phyloP scores from a whole-genome alignment of 2,797 vertebrate genomes.

The Forpus xanthops region DNA sequence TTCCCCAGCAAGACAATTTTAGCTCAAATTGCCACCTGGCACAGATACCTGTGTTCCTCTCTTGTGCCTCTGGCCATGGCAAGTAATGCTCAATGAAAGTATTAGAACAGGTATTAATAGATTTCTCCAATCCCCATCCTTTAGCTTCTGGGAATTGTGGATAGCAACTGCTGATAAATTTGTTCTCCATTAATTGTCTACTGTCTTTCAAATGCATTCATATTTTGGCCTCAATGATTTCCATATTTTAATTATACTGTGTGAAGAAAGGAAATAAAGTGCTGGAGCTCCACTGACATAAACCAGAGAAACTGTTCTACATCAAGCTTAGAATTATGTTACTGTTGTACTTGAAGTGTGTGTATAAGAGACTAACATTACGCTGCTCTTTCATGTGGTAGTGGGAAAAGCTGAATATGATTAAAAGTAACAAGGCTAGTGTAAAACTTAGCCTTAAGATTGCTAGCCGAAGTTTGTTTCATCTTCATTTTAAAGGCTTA shows the following conservation, averaged over 20 bases:
- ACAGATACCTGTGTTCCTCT: neutral
- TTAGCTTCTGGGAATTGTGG: neutral
- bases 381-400: neutral
- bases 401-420: neutral
- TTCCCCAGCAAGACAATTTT: neutral
- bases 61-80: neutral
- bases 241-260: neutral
- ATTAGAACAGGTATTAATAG: neutral
- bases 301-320: neutral
- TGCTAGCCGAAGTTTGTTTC: neutral
- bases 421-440: neutral
- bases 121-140: neutral
- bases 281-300: neutral
- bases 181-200: neutral
- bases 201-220: neutral
- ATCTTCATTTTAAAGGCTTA: neutral
- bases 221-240: neutral
- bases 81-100: neutral
- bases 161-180: neutral
- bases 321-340: neutral
- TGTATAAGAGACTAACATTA: neutral
- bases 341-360: neutral
- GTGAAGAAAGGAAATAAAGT: neutral
- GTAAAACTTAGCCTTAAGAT: neutral
- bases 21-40: neutral